Evolutionary conservation across 2,113 vertebrate species (phyloP), one percentile per base, ranked within the genome.

Genomic region (Otocyon megalotis): DNA sequence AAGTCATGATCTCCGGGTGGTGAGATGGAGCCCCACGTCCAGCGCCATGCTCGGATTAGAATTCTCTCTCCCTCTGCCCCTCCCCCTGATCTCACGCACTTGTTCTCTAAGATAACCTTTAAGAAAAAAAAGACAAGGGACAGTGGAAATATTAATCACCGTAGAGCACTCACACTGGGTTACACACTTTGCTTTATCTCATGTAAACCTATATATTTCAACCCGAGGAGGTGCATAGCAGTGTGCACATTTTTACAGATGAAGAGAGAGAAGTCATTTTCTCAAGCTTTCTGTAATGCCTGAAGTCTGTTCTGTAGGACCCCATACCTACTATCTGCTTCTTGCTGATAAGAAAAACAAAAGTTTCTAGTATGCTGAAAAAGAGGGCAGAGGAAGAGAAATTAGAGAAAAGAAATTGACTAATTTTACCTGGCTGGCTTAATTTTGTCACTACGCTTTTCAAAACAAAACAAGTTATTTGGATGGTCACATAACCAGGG

Each of bases 261-360:
- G 35, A 71, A 80, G 35, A 94, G 13, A 96, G 8, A 93, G 17
- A 92, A 80, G 37, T 88, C 2, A 71, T 95, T 95, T 96, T 90
- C 83, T 72, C 53, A 76, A 80, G 67, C n/a, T 84, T 15, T 19
- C 6, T 71, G 83, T 67, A 86, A 37, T 28, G 26, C 24, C 91
- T 92, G 24, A 71, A 76, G 62, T 95, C 43, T 13, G 1, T 67
- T 92, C 79, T 83, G 0, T 37, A 30, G 19, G 32, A 54, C 19
- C 10, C 54, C 6, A 71, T 11, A 62, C 32, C 30, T 65, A 90
- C 50, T 65, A 26, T 30, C 56, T 88, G 26, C 15, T 58, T 74
- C 53, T 63, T 93, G 30, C 37, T 82, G 48, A 81, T 48, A 72
- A 88, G 8, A 24, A 10, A 77, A 88, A 69, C 5, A 80, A 30